Evolutionary conservation across 2,113 vertebrate species (phyloP), one percentile per base, ranked within the genome.

Genomic region (Phaethornis superciliosus): DNA sequence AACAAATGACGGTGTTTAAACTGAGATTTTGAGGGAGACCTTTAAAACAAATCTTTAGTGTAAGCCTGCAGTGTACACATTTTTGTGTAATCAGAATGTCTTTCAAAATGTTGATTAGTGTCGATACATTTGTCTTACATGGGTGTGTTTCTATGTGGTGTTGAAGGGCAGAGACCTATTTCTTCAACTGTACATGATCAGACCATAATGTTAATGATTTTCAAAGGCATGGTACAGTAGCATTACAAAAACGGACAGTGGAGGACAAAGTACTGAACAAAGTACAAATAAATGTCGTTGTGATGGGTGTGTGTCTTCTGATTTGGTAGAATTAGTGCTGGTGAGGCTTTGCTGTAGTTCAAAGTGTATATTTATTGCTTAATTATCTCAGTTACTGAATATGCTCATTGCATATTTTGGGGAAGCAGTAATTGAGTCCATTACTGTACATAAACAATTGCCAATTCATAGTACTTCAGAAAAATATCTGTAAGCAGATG

Each of bases 401-500:
- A 86, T 76, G 78, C 58, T 88, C 54, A 79, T 91, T 91, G 72
- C 86, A 71, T 94, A 95, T 95, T 90, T 60, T 77, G 68, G 62
- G 76, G 55, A 93, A 92, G 75, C 68, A 92, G 76, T 91, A 96
- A 95, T 93, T 95, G 87, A 86, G 88, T 94, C 92, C 88, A 72
- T 97, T 94, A 87, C 86, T 91, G 92, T 89, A 88, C 68, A 94
- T 92, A 92, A 96, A 95, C 85, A 97, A 95, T 95, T 91, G 92
- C 64, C 90, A 89, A 94, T 92, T 96, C 95, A 89, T 85, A 85
- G 74, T 88, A 64, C 86, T 95, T 90, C 40, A 94, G 71, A 69
- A 90, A 79, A 94, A 20, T 70, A 64, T 87, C 77, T 95, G 77
- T 93, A 96, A 96, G 90, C 93, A 96, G 80, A 95, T 95, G 63